Base-by-base conservation (phyloP, 2,888 invertebrate species). In the Exephanes ischioxanthus region DNA sequence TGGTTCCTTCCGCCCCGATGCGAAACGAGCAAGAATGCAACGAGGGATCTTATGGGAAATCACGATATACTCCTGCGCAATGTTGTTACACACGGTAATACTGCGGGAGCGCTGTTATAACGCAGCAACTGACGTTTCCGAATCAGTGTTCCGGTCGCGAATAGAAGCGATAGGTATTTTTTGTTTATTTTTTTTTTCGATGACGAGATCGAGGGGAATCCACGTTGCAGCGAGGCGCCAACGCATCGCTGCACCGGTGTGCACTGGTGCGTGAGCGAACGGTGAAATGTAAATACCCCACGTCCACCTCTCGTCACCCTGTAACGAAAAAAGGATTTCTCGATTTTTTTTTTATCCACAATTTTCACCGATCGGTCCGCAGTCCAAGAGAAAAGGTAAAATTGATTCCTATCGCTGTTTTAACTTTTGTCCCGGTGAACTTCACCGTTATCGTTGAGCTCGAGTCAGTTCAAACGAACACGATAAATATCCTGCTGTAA, bases 201-300 rank as follows among this genome's bases (percentile, higher is more conserved):
- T 41, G 48, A 14, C 33, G 16, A 7, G 19, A 37, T 45, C 19
- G 63, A 51, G 48, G 37, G 41, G 7, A 79, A 51, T 19, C 55
- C 48, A 16, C 66, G 67, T 66, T 55, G 48, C 73, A 72, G 33
- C 63, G 51, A 67, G 70, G 22, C 16, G 30, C 16, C 61, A 58
- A 79, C 76, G 72, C 53, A 81, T 76, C 66, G 68, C 67, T 66
- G 78, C 77, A 75, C 63, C 73, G 76, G 55, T 77, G 83, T 53
- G 55, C 76, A 68, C 51, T 53, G 76, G 72, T 72, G 80, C 76
- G 68, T 68, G 67, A 80, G 76, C 45, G 51, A 83, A 71, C 83
- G 83, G 83, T 77, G 77, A 83, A 85, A 83, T 85, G 76, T 85
- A 83, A 85, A 85, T 85, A 73, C 68, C 45, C 68, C 72, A 53